Percentiles rank a stretch among this genome's conserved stretches.
Conservation (phyloP, 2,888 invertebrate genomes). For the Serrognathus titanus region DNA sequence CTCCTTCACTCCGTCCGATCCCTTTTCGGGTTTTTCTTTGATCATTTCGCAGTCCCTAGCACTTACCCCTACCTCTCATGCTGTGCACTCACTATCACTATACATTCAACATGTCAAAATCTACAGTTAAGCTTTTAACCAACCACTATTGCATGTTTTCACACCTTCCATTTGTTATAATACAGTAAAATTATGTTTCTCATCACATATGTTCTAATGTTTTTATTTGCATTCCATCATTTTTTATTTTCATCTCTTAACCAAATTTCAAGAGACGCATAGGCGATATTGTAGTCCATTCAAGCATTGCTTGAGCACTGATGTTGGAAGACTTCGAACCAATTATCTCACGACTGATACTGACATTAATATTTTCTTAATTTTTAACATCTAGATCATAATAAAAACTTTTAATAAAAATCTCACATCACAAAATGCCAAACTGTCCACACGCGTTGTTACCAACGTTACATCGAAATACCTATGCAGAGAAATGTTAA, state of each 20-base stretch:
- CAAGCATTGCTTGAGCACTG: slow-evolving; percentile 40
- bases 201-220: slow-evolving; percentile 52
- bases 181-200: slow-evolving; percentile 46
- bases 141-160: slow-evolving; percentile 32
- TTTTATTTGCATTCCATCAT: slow-evolving; percentile 52
- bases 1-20: slow-evolving; percentile 48
- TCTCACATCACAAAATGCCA: slow-evolving; percentile 52
- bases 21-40: slow-evolving; percentile 51
- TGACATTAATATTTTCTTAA: slow-evolving; percentile 42
- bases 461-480: slow-evolving; percentile 39
- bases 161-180: slow-evolving; percentile 39
- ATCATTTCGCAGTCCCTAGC: slow-evolving; percentile 46
- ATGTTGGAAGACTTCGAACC: slow-evolving; percentile 35
- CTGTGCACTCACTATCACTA: slow-evolving; percentile 40
- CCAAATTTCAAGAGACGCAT: slow-evolving; percentile 48
- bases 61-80: slow-evolving; percentile 44
- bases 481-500: slow-evolving; percentile 18
- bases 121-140: slow-evolving; percentile 33
- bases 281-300: slow-evolving; percentile 37
- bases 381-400: slow-evolving; percentile 43
- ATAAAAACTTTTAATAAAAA: slow-evolving; percentile 50
- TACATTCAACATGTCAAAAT: slow-evolving; percentile 39
- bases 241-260: slow-evolving; percentile 51
- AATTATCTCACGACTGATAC: slow-evolving; percentile 33
- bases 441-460: slow-evolving; percentile 51